Evolutionary conservation across 2,888 invertebrate genomes (phyloP).

Genomic region (Harpalus rufipes): DNA sequence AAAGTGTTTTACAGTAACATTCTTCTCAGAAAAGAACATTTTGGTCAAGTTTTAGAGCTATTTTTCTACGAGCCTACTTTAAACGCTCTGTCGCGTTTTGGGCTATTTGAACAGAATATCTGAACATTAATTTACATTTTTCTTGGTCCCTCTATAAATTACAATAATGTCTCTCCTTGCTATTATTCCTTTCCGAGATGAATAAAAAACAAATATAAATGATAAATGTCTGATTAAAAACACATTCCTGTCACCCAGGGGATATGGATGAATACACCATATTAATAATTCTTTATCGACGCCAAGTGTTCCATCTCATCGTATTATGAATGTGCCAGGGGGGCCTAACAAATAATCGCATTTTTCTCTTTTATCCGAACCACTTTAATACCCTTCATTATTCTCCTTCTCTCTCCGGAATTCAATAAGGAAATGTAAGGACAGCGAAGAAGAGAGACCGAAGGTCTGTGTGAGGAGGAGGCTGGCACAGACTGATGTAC

Average conservation of each 20-base stretch:
- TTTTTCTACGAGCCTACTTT: no score
- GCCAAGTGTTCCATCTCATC: neutral
- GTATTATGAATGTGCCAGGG: slow-evolving; percentile 16
- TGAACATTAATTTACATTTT: neutral
- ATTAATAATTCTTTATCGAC: slow-evolving; percentile 3
- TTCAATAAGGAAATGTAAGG: slow-evolving; percentile 57
- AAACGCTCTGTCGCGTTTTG: no score
- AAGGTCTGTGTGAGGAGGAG: neutral
- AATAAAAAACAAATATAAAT: slow-evolving; percentile 8
- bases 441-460: neutral
- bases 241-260: neutral
- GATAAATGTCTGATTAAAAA: slow-evolving; percentile 3
- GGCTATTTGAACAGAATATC: neutral
- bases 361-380: slow-evolving; percentile 34
- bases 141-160: neutral
- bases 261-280: neutral
- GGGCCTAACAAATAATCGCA: slow-evolving; percentile 35
- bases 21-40: no score
- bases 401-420: slow-evolving; percentile 50
- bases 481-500: slow-evolving; percentile 28
- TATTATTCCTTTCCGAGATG: neutral
- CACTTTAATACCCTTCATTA: slow-evolving; percentile 55
- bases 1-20: no score
- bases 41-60: no score
- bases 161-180: neutral